phyloP scores from a whole-genome alignment of 2,797 vertebrate genomes.

The Sebastolobus altivelis region DNA sequence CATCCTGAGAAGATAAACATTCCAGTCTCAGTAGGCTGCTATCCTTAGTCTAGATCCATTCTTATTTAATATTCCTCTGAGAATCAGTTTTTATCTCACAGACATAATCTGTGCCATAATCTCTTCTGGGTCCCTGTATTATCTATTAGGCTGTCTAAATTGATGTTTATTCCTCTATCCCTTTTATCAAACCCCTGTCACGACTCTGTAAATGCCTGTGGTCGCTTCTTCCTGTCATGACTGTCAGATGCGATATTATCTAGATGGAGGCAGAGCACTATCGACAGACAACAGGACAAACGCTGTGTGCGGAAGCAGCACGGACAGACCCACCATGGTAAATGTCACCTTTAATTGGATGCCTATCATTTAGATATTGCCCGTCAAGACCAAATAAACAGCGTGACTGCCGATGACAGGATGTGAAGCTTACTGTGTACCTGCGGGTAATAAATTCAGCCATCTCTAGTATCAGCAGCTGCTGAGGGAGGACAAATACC shows the following conservation, averaged over 20 bases:
- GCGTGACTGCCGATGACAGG: constrained; percentile 54
- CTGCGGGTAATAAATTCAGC: constrained; percentile 47
- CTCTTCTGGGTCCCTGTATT: constrained; percentile 41
- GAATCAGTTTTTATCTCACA: constrained; percentile 41
- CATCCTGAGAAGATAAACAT: constrained; percentile 36
- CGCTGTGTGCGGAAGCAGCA: constrained; percentile 38
- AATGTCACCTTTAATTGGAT: constrained; percentile 79
- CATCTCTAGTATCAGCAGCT: constrained; percentile 62
- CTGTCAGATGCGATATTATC: constrained; percentile 59
- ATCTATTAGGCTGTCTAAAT: constrained; percentile 52
- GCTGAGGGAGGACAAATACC: constrained; percentile 48
- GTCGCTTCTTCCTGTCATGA: constrained; percentile 39
- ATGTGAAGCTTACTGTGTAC: constrained; percentile 53
- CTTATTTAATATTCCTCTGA: constrained; percentile 60
- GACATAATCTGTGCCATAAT: constrained; percentile 55
- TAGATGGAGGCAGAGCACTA: constrained; percentile 39
- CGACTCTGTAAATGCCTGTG: constrained; percentile 50
- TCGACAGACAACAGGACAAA: constrained; percentile 54
- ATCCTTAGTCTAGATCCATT: constrained; percentile 31
- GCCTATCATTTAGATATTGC: constrained; percentile 61
- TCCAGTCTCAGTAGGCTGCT: constrained; percentile 5
- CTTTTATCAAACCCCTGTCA: constrained; percentile 46
- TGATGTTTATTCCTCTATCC: constrained; percentile 53
- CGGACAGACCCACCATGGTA: constrained; percentile 55
- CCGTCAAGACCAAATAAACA: constrained; percentile 65